Conservation (phyloP, 1,140 invertebrate genomes). For the Potamilus streckersoni region DNA sequence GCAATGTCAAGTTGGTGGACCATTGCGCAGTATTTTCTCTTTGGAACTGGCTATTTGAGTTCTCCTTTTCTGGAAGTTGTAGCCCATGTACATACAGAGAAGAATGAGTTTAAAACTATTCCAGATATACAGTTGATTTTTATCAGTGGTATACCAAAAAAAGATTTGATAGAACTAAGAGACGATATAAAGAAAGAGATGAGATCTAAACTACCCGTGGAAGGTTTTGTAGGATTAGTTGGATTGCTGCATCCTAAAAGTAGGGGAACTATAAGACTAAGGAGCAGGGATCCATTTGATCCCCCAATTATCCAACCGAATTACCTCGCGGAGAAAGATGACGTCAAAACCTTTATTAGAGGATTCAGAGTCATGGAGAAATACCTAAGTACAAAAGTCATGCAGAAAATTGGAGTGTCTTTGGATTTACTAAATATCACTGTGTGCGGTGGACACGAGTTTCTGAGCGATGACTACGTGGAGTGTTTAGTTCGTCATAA, state of each 20-base stretch:
- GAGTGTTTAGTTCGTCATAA: constrained; percentile 69
- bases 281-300: constrained; percentile 78
- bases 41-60: too few relatives aligned
- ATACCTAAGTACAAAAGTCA: constrained; percentile 16
- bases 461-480: constrained; percentile 30
- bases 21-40: too few relatives aligned
- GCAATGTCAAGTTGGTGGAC: too few relatives aligned
- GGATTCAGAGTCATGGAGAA: constrained; percentile 10
- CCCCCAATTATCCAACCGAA: constrained; percentile 84
- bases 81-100: too few relatives aligned
- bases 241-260: constrained; percentile 39
- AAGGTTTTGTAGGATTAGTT: too few relatives aligned
- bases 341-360: constrained; percentile 34
- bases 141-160: too few relatives aligned
- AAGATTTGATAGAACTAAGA: too few relatives aligned
- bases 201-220: too few relatives aligned
- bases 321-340: constrained; percentile 42
- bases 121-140: too few relatives aligned
- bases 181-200: too few relatives aligned
- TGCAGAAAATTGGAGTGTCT: constrained; percentile 23
- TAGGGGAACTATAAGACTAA: constrained; percentile 48
- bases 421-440: constrained; percentile 8
- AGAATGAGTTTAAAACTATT: too few relatives aligned
- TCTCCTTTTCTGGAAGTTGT: too few relatives aligned
- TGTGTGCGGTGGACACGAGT: constrained; percentile 82